Percentiles rank a stretch among this genome's conserved stretches.
phyloP scores from a whole-genome alignment of 2,113 vertebrate species.

The Mungos mungo region DNA sequence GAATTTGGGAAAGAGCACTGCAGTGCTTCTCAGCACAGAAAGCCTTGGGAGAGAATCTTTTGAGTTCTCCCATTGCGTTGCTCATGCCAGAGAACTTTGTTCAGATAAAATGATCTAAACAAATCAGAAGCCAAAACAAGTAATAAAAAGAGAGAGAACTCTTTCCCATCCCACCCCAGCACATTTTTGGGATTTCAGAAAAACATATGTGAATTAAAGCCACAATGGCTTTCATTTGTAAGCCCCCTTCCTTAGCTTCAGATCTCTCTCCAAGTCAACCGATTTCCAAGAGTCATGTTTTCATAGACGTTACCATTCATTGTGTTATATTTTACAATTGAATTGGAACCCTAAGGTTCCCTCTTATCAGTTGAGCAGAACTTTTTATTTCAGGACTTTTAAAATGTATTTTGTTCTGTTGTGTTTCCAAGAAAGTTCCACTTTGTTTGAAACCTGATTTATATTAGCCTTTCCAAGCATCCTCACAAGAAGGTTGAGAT shows the following conservation, averaged over 20 bases:
- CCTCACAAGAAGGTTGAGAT: conserved; percentile 9
- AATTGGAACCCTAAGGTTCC: not conserved
- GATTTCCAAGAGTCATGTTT: conserved; percentile 42
- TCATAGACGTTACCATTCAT: not conserved
- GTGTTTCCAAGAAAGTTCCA: conserved; percentile 34
- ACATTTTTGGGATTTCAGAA: not conserved
- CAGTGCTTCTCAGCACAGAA: not conserved
- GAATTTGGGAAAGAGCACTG: not conserved
- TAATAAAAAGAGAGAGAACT: conserved; percentile 25
- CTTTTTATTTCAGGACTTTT: not conserved
- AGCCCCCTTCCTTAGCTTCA: not conserved
- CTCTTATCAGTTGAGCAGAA: not conserved
- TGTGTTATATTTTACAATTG: not conserved
- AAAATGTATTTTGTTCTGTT: conserved; percentile 14
- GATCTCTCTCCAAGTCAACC: not conserved
- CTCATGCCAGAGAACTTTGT: not conserved
- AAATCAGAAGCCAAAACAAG: conserved; percentile 30
- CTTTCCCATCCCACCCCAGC: not conserved
- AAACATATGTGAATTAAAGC: conserved; percentile 21
- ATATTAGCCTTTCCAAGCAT: conserved; percentile 16
- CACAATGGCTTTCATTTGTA: not conserved
- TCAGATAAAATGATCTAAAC: conserved; percentile 51
- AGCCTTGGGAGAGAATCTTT: not conserved
- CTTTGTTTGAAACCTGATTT: conserved; percentile 52
- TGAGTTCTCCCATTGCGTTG: not conserved